Percentiles rank a stretch among this genome's conserved stretches.
Evolutionary conservation across 2,888 invertebrate species (phyloP).

Genomic region (Dryadula phaetusa): DNA sequence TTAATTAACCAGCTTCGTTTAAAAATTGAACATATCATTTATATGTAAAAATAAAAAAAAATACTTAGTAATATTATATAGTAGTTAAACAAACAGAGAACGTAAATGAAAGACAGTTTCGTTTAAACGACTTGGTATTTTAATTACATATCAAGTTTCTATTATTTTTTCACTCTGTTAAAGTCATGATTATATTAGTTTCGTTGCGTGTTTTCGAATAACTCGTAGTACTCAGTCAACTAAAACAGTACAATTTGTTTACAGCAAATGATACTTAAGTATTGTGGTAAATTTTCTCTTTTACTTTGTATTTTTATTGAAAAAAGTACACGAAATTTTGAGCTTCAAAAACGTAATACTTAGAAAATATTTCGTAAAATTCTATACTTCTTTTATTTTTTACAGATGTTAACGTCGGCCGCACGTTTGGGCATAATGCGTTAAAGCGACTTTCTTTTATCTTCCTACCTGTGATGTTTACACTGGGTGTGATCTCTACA

Average conservation of each 20-base stretch:
- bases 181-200: slow-evolving; percentile 21
- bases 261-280: slow-evolving; percentile 7
- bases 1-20: no score
- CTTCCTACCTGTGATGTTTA: slow-evolving; percentile 90
- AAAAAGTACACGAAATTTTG: slow-evolving; percentile 2
- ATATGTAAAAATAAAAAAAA: neutral
- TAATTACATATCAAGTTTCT: slow-evolving; percentile 1
- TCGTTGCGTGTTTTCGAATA: slow-evolving; percentile 27
- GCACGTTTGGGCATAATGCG: slow-evolving; percentile 89
- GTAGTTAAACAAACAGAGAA: neutral
- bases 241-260: slow-evolving; percentile 23
- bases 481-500: slow-evolving; percentile 90
- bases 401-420: slow-evolving; percentile 79
- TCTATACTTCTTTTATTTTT: slow-evolving; percentile 31
- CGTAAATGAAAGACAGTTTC: neutral
- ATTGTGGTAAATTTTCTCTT: slow-evolving; percentile 17
- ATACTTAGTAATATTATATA: neutral
- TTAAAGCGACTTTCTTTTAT: slow-evolving; percentile 88
- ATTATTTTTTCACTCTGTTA: neutral
- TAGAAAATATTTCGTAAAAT: neutral
- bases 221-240: slow-evolving; percentile 25
- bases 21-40: no score
- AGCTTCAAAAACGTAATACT: neutral
- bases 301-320: neutral
- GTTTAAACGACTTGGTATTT: neutral